Percentiles rank a stretch among this genome's conserved stretches.
Conservation (phyloP, 2,888 invertebrate species). For the Rhyacophila evoluta region DNA sequence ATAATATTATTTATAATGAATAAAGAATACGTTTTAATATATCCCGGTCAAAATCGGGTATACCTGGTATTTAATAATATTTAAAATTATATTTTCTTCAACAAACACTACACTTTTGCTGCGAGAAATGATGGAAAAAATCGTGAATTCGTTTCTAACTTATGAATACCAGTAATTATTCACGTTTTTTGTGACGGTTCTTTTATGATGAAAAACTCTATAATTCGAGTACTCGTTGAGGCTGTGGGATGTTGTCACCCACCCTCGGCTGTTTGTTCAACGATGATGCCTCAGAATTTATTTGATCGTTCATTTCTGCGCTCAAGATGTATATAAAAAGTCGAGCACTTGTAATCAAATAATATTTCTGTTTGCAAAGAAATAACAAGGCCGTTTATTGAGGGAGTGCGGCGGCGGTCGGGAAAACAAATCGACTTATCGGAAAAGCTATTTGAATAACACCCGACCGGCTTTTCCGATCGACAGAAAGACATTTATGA, state of each 20-base stretch:
- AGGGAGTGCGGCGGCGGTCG: neutral
- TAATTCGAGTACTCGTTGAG: no score
- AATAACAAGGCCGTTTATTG: slow-evolving; percentile 13
- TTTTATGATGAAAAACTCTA: no score
- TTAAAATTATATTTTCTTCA: no score
- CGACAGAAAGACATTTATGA: neutral
- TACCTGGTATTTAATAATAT: no score
- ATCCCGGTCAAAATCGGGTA: no score
- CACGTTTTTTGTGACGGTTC: no score
- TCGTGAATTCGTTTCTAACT: no score
- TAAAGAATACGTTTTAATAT: no score
- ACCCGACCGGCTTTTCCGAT: neutral
- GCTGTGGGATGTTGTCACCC: neutral
- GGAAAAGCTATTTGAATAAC: neutral
- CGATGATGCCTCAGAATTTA: neutral
- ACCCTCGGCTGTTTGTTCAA: neutral
- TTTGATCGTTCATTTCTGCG: neutral
- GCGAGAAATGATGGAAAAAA: no score
- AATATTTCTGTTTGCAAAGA: slow-evolving; percentile 3
- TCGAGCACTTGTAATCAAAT: slow-evolving; percentile 7
- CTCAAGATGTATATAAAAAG: neutral
- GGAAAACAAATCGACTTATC: slow-evolving; percentile 15
- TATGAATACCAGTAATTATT: no score
- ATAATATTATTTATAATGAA: no score
- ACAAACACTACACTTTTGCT: no score